These are phyloP conservation scores for Hypotaenidia philippensis DNA, from an alignment of 2,797 vertebrate genomes.

Conservation along the genomic window DNA sequence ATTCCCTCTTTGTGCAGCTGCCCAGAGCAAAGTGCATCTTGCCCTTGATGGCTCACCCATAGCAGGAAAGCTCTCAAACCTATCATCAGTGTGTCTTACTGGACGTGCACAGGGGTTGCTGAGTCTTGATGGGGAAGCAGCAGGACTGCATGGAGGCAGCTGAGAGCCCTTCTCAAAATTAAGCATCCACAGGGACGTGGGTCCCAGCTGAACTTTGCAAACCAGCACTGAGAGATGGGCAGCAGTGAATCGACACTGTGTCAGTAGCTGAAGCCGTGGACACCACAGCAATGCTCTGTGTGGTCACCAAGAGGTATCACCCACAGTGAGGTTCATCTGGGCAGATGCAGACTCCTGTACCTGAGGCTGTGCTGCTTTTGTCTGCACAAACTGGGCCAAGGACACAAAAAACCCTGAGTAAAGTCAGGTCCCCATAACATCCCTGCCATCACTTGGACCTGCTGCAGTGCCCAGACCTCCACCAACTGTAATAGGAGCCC, in stretches of 20 bases:
- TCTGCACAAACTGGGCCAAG: background rate
- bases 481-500: background rate
- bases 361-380: background rate
- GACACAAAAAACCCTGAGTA: background rate
- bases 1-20: background rate
- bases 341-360: background rate
- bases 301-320: background rate
- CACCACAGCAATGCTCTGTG: background rate
- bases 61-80: background rate
- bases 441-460: background rate
- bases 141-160: background rate
- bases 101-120: background rate
- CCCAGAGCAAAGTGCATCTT: background rate
- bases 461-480: background rate
- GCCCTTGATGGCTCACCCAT: background rate
- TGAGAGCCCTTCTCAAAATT: background rate
- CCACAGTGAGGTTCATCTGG: background rate
- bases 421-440: background rate
- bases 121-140: background rate
- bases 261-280: background rate
- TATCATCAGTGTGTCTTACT: background rate
- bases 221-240: background rate
- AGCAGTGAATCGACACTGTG: background rate
- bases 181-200: background rate
- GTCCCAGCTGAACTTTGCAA: background rate